Evolutionary conservation across 2,797 vertebrate species (phyloP).

Genomic region (Falco rusticolus): DNA sequence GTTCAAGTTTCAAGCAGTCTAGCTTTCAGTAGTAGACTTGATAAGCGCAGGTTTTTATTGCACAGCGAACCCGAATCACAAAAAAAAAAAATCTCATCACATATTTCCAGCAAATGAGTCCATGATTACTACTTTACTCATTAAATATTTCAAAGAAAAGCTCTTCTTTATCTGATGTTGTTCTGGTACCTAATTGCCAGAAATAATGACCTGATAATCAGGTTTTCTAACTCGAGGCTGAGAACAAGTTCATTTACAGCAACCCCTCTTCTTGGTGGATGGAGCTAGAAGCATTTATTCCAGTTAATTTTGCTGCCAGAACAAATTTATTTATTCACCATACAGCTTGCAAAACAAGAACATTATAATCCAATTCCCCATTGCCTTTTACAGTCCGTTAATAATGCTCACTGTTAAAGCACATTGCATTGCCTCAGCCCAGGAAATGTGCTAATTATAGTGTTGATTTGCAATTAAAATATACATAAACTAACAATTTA

Average conservation of each 20-base stretch:
- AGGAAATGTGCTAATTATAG: constrained; percentile 8
- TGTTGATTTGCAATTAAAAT: constrained; percentile 17
- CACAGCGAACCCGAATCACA: background rate
- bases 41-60: background rate
- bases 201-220: constrained; percentile 25
- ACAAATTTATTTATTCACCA: constrained; percentile 36
- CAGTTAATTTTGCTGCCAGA: constrained; percentile 46
- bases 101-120: constrained; percentile 12
- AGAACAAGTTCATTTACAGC: background rate
- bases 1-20: background rate
- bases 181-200: constrained; percentile 42
- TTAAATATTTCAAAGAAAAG: constrained; percentile 40
- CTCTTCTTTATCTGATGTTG: background rate
- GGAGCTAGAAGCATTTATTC: constrained; percentile 23
- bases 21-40: background rate
- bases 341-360: constrained; percentile 57
- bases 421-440: background rate
- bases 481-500: background rate
- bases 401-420: constrained; percentile 11
- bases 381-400: constrained; percentile 50
- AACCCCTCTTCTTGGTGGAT: constrained; percentile 4
- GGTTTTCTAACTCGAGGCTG: constrained; percentile 9
- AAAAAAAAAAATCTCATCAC: background rate
- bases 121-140: background rate
- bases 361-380: constrained; percentile 25